These are phyloP conservation scores for Rhincodon typus DNA, from an alignment of 2,797 vertebrate genomes.

Conservation along the genomic window DNA sequence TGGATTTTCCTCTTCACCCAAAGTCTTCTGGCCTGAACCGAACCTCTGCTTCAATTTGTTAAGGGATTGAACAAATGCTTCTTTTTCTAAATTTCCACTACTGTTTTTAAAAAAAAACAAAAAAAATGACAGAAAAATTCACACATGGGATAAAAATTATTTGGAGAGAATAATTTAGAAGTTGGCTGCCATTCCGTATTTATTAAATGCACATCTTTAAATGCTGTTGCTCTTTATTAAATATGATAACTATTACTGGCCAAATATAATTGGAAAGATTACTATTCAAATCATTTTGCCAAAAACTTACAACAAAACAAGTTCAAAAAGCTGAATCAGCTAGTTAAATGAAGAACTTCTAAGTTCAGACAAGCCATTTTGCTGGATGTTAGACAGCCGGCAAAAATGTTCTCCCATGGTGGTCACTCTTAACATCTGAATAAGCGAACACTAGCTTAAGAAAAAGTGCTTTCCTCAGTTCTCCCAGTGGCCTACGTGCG, in stretches of 20 bases:
- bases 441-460: neutral
- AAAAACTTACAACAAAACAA: neutral
- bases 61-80: neutral
- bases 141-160: neutral
- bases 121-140: neutral
- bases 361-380: neutral
- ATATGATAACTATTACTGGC: neutral
- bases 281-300: neutral
- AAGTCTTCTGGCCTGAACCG: neutral
- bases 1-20: neutral
- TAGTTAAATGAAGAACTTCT: neutral
- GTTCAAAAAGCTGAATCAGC: neutral
- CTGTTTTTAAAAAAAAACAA: neutral
- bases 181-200: conserved; percentile 14
- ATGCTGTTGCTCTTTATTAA: neutral
- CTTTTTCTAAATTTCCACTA: conserved; percentile 26
- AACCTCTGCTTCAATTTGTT: neutral
- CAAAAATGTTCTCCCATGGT: neutral
- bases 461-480: neutral
- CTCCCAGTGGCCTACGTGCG: neutral
- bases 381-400: neutral
- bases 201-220: conserved; percentile 19
- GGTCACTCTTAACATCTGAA: neutral
- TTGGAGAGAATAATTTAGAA: neutral
- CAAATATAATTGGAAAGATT: neutral